Base-by-base conservation (phyloP, 2,888 invertebrate species). In the Thera britannica region DNA sequence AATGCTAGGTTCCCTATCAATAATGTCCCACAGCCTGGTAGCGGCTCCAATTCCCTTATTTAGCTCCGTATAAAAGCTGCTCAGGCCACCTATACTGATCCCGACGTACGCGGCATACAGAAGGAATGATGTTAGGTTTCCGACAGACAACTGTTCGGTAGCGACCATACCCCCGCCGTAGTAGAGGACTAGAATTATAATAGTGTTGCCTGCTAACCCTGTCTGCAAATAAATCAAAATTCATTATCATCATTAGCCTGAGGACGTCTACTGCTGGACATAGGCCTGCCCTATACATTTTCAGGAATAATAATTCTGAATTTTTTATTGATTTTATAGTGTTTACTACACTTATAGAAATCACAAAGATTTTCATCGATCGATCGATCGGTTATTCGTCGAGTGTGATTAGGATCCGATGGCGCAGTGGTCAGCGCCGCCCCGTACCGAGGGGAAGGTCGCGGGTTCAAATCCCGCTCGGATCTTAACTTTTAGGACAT, bases 41-140 rank as follows among this genome's bases (percentile, higher is more conserved):
- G 98, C 98, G 0, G 99, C 98, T 0, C 99, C 99, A 2, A 99
- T 89, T 0, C 98, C 98, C 83, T 97, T 97, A 91, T 98, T 99
- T 72, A 99, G 86, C 83, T 99, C 99, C 0, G 98, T 96, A 85
- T 99, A 99, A 88, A 99, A 99, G 76, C 96, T 97, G 58, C 97
- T 97, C n/a, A 99, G 85, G 9, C 98, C 98, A 58, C 97, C 96
- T 51, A 99, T 95, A 51, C 98, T 98, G 44, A 98, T 95, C 9
- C 98, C 98, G 12, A 98, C 97, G 80, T 98, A 99, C 0, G 97
- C 98, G 0, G 99, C 98, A 83, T 99, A 99, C 11, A 99, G 89
- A 9, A 99, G 94, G 89, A 99, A 99, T 0, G 99, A 97, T 0
- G 99, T 98, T 23, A 99, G 94, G 72, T 97, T 97, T 4, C 99